These are phyloP conservation scores for Saturnia japonica DNA, from an alignment of 2,888 invertebrate genomes.

Conservation along the genomic window DNA sequence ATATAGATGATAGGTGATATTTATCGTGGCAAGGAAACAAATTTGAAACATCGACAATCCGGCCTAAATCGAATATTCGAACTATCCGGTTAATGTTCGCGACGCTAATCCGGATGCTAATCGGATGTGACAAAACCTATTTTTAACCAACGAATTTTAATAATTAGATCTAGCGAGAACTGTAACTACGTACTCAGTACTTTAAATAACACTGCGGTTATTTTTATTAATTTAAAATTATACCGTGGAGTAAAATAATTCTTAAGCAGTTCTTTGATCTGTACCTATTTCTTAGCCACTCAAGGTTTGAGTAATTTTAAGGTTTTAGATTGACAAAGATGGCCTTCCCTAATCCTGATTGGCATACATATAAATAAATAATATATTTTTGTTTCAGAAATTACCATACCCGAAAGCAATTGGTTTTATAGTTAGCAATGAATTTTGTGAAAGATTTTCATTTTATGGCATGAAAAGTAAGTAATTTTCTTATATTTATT, in stretches of 20 bases:
- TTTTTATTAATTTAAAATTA: no score
- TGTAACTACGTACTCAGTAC: no score
- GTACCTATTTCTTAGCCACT: no score
- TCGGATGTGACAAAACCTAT: neutral
- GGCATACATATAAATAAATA: no score
- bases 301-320: no score
- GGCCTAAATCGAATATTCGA: neutral
- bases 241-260: no score
- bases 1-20: no score
- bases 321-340: no score
- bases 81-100: neutral
- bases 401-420: slow-evolving; percentile 92
- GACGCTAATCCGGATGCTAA: neutral
- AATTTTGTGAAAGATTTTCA: slow-evolving; percentile 98
- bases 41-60: neutral
- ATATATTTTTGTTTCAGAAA: slow-evolving; percentile 78
- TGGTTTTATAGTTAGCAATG: slow-evolving; percentile 97
- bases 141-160: neutral
- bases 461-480: slow-evolving; percentile 98
- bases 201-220: no score
- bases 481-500: slow-evolving; percentile 48
- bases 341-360: no score
- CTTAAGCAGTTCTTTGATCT: no score
- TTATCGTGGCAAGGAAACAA: neutral
- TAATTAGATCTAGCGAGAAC: no score